Base-by-base conservation (phyloP, 2,797 vertebrate genomes). In the Huso huso region DNA sequence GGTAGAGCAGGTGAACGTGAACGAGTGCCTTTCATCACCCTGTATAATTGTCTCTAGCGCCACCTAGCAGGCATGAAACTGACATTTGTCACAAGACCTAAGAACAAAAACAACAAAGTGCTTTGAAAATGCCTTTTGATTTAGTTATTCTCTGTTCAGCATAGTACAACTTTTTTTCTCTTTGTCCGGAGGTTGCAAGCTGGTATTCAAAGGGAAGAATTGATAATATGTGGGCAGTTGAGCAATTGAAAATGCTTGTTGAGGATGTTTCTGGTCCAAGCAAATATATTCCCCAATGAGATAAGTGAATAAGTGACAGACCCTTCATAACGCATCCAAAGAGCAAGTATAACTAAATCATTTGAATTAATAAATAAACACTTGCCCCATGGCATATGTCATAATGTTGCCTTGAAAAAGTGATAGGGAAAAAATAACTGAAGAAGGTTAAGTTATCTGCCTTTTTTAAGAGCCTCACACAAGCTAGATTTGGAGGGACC, bases 401-500 rank as follows among this genome's bases (percentile, higher is more conserved):
- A 75, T 66, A 79, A 57, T 48, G 50, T 72, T 82, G 84, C 79
- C 83, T 85, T 78, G 77, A 81, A 37, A 85, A 86, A 84, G 79
- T 83, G 83, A 87, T 86, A 85, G 83, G 74, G 74, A 72, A 82
- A 80, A 81, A 80, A 82, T 79, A 77, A 80, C 79, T 83, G 84
- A 81, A 79, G 75, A 81, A 82, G 83, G 83, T 78, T 76, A 78
- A 87, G 77, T 84, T 88, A 83, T 89, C 82, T 77, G 76, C 73
- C 78, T 37, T 37, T 37, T 37, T 37, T 87, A 83, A 81, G 79
- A 58, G 79, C 78, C 81, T 57, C 77, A 85, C 85, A 84, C 76
- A 80, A 83, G 81, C 84, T 83, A 79, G 81, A 84, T 85, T 79
- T 82, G 82, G 80, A 82, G 83, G 87, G 83, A 82, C 84, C 84